Percentiles rank a stretch among this genome's conserved stretches.
Evolutionary conservation across 2,888 invertebrate genomes (phyloP).

Genomic region (Drosophila fulvimacula): DNA sequence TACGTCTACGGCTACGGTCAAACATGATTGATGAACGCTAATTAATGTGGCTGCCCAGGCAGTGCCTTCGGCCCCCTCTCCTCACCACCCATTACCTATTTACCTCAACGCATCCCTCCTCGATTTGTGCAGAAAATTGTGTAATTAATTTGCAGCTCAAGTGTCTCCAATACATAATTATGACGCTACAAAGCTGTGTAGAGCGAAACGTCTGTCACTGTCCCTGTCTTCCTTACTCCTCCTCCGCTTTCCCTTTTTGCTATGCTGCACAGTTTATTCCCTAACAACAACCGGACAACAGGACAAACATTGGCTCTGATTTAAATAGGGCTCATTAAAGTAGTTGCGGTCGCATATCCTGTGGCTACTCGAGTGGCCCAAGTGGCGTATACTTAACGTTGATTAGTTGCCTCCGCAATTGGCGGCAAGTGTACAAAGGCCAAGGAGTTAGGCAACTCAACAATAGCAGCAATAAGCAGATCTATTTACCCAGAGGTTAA

Average conservation of each 20-base stretch:
- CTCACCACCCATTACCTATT: background rate
- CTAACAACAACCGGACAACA: constrained; percentile 11
- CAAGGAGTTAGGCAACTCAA: too few species aligned
- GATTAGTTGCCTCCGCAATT: background rate
- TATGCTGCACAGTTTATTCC: background rate
- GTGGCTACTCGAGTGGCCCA: background rate
- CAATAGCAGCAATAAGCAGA: background rate
- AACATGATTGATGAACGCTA: constrained; percentile 78
- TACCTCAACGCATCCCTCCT: constrained; percentile 5
- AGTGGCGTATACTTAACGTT: constrained; percentile 1
- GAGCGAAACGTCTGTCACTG: background rate
- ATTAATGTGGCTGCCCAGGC: constrained; percentile 67
- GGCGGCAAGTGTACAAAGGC: background rate
- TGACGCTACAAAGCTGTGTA: constrained; percentile 32
- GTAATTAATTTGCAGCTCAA: constrained; percentile 72
- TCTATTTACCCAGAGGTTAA: background rate
- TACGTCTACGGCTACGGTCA: constrained; percentile 53
- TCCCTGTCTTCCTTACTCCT: background rate
- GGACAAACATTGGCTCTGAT: constrained; percentile 4
- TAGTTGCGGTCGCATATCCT: constrained; percentile 5
- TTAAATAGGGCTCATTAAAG: constrained; percentile 3
- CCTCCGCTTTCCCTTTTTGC: background rate
- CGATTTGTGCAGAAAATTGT: constrained; percentile 52
- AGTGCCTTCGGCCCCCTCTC: background rate
- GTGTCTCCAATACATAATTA: constrained; percentile 66